A percentile compares a stretch with the other conserved stretches of the same genome.
Conservation (phyloP, 30 jellyfish, hydroid and myxozoan genomes). For the Pseudorhiza aurosa region DNA sequence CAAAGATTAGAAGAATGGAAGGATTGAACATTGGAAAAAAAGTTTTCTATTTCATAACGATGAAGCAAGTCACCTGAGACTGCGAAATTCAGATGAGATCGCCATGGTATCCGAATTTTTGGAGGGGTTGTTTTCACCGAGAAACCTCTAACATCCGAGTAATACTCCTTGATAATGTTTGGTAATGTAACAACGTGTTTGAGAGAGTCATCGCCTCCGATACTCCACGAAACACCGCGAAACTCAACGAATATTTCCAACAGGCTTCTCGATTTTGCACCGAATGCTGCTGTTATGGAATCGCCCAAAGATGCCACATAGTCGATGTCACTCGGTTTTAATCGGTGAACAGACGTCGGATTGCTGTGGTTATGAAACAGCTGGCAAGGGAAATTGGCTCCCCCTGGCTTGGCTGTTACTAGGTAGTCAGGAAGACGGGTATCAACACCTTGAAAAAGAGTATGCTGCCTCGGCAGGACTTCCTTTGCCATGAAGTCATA, state of each 20-base stretch:
- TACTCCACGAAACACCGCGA: slow-evolving; percentile 92
- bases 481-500: slow-evolving; percentile 41
- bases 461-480: slow-evolving; percentile 6
- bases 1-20: too few species aligned
- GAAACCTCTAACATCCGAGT: slow-evolving; percentile 66
- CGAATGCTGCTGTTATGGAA: slow-evolving; percentile 91
- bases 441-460: slow-evolving; percentile 2
- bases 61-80: slow-evolving; percentile 81
- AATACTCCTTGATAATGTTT: slow-evolving; percentile 74
- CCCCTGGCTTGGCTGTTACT: background rate
- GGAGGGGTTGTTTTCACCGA: slow-evolving; percentile 71
- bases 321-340: slow-evolving; percentile 80
- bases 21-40: too few species aligned
- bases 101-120: slow-evolving; percentile 63
- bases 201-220: slow-evolving; percentile 81
- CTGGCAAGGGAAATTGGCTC: slow-evolving; percentile 50
- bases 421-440: slow-evolving; percentile 17
- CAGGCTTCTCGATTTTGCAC: slow-evolving; percentile 70
- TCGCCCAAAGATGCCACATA: slow-evolving; percentile 86
- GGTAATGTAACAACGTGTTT: slow-evolving; percentile 74
- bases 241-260: slow-evolving; percentile 67
- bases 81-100: slow-evolving; percentile 80
- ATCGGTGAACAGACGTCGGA: slow-evolving; percentile 74
- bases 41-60: too few species aligned
- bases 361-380: slow-evolving; percentile 52